Base-by-base conservation (phyloP, 2,888 invertebrate species). In the Branchipolynoe longqiensis region DNA sequence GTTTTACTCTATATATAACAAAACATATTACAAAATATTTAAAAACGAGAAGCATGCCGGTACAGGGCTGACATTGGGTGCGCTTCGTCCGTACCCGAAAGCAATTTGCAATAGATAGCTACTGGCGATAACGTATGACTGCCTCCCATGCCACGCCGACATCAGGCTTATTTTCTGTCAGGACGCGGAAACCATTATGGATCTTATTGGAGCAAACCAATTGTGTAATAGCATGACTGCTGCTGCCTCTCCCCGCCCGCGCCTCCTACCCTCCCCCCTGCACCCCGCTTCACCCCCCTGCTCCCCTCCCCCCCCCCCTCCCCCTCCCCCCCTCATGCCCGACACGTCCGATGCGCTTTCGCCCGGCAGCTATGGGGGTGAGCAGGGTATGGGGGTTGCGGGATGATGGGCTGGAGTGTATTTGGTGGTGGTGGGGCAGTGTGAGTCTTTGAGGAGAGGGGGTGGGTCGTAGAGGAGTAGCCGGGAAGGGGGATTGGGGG, bases 141-240 rank as follows among this genome's bases (percentile, higher is more conserved):
- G 54, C 18, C 28, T 78, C 78, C 78, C 78, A 28, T 78, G 78
- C 31, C 48, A 54, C 2, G 78, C 22, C 78, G 25, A 33, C 78
- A 78, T 78, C 78, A 78, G 78, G 41, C 48, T 48, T 31, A 48
- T 8, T 78, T 48, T 48, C 31, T 33, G 78, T 41, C 78, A 48
- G 31, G 14, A 33, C 38, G 8, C 48, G 41, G 54, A 78, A 78
- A 78, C 41, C 48, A 78, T 78, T 78, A 78, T 31, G 41, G 6
- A 54, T 54, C 78, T 48, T 54, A 78, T 54, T 78, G 78, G 78
- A 48, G 48, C 54, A 78, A 48, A 41, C 78, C 78, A 48, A 78
- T 78, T 78, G 48, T 78, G 41, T 48, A 78, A 78, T 78, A 54
- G 78, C 78, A 78, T 78, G 78, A 78, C 78, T 25, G 38, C 33